Evolutionary conservation across 2,113 vertebrate genomes (phyloP).

Genomic region (Hoplias malabaricus): DNA sequence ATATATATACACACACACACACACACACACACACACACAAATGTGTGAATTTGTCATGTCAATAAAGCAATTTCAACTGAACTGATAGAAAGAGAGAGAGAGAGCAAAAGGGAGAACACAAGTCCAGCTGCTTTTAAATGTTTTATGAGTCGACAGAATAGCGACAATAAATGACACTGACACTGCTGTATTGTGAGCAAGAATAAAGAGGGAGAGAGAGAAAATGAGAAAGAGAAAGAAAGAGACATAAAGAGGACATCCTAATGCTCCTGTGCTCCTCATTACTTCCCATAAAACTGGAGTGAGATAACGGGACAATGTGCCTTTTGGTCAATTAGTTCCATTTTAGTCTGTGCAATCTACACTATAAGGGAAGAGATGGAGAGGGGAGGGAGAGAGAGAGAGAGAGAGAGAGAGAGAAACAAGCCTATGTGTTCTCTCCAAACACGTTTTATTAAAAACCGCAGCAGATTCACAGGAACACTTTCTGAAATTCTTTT

Average conservation of each 20-base stretch:
- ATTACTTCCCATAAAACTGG: constrained; percentile 29
- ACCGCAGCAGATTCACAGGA: too few relatives aligned
- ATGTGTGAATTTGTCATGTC: too few relatives aligned
- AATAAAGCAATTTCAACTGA: too few relatives aligned
- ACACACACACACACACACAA: too few relatives aligned
- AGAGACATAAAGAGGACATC: constrained; percentile 3
- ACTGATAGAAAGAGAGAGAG: neutral
- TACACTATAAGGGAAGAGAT: too few relatives aligned
- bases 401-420: too few relatives aligned
- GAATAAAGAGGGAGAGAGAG: constrained; percentile 22
- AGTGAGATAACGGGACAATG: constrained; percentile 21
- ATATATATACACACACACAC: too few relatives aligned
- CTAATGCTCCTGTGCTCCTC: constrained; percentile 3
- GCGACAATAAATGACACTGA: constrained; percentile 70
- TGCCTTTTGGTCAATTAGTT: constrained; percentile 1
- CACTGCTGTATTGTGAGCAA: constrained; percentile 59
- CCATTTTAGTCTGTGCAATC: neutral
- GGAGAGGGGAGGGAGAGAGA: too few relatives aligned
- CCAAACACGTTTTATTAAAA: neutral
- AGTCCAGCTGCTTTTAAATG: constrained; percentile 68
- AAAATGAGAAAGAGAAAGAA: neutral
- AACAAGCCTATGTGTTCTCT: neutral
- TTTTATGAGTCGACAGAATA: constrained; percentile 67
- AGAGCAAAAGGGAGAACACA: too few relatives aligned
- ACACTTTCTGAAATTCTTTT: too few relatives aligned